phyloP scores from a whole-genome alignment of 2,888 invertebrate genomes.

The Nephrotoma flavescens region DNA sequence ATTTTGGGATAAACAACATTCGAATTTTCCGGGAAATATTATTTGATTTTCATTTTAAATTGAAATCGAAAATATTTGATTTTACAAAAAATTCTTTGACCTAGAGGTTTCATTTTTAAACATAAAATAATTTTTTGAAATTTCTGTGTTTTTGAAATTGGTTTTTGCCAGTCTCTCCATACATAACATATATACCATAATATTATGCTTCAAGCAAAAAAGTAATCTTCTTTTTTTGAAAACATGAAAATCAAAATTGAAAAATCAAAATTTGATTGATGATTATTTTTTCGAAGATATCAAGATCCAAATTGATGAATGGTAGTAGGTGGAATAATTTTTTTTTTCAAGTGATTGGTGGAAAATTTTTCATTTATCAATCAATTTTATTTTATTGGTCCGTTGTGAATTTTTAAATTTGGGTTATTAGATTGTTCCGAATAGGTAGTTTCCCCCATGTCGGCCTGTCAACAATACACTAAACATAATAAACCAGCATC shows the following conservation, averaged over 20 bases:
- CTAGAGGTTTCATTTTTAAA: neutral
- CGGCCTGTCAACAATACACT: too few species aligned
- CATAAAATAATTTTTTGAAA: neutral
- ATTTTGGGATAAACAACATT: neutral
- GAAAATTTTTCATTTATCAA: too few species aligned
- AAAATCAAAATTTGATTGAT: neutral
- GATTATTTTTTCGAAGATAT: neutral
- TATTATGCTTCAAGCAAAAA: neutral
- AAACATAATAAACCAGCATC: neutral
- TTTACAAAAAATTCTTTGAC: neutral
- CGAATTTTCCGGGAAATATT: neutral
- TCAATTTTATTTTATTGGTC: too few species aligned
- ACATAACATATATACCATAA: too few species aligned
- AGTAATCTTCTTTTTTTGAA: neutral
- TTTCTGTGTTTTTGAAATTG: neutral
- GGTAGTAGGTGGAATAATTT: too few species aligned
- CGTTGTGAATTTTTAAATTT: too few species aligned
- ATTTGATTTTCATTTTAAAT: neutral
- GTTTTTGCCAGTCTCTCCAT: neutral
- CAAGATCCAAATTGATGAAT: too few species aligned
- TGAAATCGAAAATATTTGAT: neutral
- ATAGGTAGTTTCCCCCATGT: too few species aligned
- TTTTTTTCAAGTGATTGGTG: too few species aligned
- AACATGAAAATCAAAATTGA: neutral
- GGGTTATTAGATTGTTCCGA: too few species aligned